Conservation (phyloP, 53 echinoderm and acorn worm species). For the Apostichopus leukothele region DNA sequence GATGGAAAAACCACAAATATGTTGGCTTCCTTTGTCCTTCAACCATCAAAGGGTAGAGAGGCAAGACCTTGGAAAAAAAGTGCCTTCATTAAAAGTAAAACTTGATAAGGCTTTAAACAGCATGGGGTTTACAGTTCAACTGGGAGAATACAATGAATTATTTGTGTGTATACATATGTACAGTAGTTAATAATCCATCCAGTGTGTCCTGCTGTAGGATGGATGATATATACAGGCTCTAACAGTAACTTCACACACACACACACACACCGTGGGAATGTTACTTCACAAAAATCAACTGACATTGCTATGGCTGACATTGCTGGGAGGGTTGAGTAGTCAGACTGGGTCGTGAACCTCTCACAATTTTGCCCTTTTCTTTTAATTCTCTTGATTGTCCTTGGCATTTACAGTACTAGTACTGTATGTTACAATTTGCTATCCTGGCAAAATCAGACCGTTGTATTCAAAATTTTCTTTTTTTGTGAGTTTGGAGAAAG, state of each 20-base stretch:
- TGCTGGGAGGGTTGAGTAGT: background rate
- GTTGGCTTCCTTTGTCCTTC: background rate
- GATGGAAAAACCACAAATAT: background rate
- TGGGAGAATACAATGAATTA: background rate
- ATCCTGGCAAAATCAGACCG: too few species aligned
- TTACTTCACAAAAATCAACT: background rate
- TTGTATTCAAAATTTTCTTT: too few species aligned
- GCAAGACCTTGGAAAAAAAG: background rate
- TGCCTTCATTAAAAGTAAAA: background rate
- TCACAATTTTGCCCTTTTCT: too few species aligned
- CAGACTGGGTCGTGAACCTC: background rate
- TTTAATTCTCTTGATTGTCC: too few species aligned
- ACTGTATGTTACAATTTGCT: too few species aligned
- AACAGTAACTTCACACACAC: background rate
- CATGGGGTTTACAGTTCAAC: background rate
- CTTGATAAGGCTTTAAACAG: background rate
- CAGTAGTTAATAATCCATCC: background rate
- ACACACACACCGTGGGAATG: background rate
- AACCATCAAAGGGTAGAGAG: background rate
- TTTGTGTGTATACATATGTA: background rate
- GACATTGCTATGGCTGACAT: background rate
- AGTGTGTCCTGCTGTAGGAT: background rate
- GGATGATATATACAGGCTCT: background rate
- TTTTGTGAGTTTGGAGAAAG: too few species aligned
- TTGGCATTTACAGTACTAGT: too few species aligned